These are phyloP conservation scores for Tragopan temminckii DNA, from an alignment of 2,797 vertebrate species.

Conservation along the genomic window DNA sequence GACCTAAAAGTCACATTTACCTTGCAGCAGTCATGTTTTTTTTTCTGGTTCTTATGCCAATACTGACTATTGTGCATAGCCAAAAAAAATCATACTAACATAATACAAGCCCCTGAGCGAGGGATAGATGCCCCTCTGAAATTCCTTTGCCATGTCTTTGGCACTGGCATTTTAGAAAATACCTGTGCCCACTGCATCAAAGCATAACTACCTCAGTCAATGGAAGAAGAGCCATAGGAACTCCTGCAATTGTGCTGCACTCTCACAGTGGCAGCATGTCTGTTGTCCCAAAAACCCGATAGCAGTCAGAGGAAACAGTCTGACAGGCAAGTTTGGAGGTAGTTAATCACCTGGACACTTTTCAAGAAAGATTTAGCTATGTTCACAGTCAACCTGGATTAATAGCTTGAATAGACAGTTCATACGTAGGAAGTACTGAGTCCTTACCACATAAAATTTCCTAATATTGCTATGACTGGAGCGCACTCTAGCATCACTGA, in stretches of 20 bases:
- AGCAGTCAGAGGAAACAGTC: neutral
- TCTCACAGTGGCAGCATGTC: neutral
- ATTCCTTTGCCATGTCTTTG: neutral
- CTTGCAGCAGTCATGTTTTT: neutral
- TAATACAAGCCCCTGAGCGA: neutral
- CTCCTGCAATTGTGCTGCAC: neutral
- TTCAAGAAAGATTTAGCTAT: neutral
- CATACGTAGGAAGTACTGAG: neutral
- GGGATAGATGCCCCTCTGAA: neutral
- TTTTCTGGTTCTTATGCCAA: neutral
- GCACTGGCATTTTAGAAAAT: neutral
- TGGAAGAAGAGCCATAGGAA: neutral
- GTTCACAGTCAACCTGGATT: neutral
- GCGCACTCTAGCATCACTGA: neutral
- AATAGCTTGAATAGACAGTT: neutral
- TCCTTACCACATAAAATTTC: neutral
- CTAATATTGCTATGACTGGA: neutral
- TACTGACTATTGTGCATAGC: neutral
- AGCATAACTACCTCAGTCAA: neutral
- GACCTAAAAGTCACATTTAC: neutral
- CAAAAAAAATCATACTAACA: neutral
- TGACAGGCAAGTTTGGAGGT: neutral
- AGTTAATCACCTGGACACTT: neutral
- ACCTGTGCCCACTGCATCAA: neutral
- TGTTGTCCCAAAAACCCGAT: neutral